Percentiles rank a stretch among this genome's conserved stretches.
Evolutionary conservation across 2,888 invertebrate species (phyloP).

Genomic region (Salticus scenicus): DNA sequence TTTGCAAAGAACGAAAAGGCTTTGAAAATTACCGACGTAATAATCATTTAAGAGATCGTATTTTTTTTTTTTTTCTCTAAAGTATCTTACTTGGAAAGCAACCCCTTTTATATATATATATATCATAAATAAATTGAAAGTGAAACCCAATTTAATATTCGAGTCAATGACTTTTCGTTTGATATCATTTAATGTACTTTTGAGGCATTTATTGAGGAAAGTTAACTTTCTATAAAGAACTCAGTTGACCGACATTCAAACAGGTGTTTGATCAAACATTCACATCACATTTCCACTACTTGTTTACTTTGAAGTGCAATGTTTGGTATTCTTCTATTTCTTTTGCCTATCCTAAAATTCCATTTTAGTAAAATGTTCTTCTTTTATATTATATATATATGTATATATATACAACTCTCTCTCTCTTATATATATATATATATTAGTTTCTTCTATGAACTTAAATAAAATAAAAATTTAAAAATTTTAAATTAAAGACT

Average conservation of each 20-base stretch:
- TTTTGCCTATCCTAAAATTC: not conserved
- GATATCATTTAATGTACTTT: not conserved
- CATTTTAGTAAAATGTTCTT: not conserved
- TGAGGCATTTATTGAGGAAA: not conserved
- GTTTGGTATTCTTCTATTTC: not conserved
- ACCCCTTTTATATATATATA: too few species aligned
- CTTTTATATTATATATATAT: not conserved
- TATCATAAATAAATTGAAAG: too few species aligned
- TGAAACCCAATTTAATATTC: too few species aligned
- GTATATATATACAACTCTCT: not conserved
- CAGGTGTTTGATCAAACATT: not conserved
- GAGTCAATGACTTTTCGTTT: too few species aligned
- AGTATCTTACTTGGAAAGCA: too few species aligned
- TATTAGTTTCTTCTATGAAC: too few species aligned
- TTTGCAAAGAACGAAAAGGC: too few species aligned
- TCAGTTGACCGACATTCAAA: constrained; percentile 6
- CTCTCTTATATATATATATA: constrained; percentile 4
- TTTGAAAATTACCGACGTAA: too few species aligned
- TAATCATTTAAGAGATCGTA: too few species aligned
- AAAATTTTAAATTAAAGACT: too few species aligned
- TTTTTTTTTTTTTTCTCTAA: too few species aligned
- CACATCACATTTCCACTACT: not conserved
- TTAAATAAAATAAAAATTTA: too few species aligned
- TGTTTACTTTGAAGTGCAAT: not conserved
- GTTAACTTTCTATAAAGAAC: not conserved